phyloP scores from a whole-genome alignment of 1,140 invertebrate genomes.

The Drosophila hydei region DNA sequence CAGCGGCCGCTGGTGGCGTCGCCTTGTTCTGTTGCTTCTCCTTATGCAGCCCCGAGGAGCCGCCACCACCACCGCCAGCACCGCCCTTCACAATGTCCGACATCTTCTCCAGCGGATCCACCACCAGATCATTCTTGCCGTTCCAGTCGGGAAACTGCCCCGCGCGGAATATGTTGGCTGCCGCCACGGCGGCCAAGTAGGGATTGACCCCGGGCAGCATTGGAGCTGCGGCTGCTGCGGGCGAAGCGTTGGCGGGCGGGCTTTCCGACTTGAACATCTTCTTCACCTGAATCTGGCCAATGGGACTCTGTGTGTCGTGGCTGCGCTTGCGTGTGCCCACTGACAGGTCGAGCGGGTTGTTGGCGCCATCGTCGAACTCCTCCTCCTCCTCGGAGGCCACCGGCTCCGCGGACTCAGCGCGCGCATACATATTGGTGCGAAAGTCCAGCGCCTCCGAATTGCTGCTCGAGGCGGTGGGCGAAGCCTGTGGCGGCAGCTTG shows the following conservation, averaged over 20 bases:
- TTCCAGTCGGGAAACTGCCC: slow-evolving; percentile 89
- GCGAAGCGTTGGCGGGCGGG: slow-evolving; percentile 87
- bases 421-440: slow-evolving; percentile 71
- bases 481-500: slow-evolving; percentile 84
- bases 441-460: slow-evolving; percentile 79
- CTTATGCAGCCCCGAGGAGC: slow-evolving; percentile 30
- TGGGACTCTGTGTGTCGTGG: slow-evolving; percentile 68
- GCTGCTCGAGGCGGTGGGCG: slow-evolving; percentile 74
- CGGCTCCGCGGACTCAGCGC: slow-evolving; percentile 70
- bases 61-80: slow-evolving; percentile 11
- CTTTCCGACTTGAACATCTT: slow-evolving; percentile 85
- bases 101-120: slow-evolving; percentile 95
- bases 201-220: slow-evolving; percentile 91
- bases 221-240: slow-evolving; percentile 87
- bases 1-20: slow-evolving; percentile 31
- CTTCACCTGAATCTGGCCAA: slow-evolving; percentile 80
- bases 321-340: slow-evolving; percentile 90
- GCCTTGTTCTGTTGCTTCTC: slow-evolving; percentile 84
- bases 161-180: slow-evolving; percentile 90
- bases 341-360: slow-evolving; percentile 90
- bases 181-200: slow-evolving; percentile 91
- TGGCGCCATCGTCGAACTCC: slow-evolving; percentile 73
- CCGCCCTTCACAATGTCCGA: slow-evolving; percentile 88
- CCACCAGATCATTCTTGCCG: slow-evolving; percentile 90
- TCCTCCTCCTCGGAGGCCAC: slow-evolving; percentile 85